Conservation (phyloP, 2,888 invertebrate genomes). For the Sphecodes monilicornis region DNA sequence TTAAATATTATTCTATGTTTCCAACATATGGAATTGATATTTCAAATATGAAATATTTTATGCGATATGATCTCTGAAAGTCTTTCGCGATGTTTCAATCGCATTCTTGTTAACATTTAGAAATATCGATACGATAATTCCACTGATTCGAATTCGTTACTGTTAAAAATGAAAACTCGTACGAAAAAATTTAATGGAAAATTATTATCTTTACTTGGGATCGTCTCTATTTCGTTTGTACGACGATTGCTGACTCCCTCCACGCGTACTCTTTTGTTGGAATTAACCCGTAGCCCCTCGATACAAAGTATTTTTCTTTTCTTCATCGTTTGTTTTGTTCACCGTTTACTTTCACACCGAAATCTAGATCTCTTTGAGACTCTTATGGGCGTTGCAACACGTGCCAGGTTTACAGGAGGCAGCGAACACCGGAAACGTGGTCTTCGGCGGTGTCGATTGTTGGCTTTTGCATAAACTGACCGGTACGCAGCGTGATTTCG, state of each 20-base stretch:
- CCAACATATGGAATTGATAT: no score
- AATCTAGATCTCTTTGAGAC: constrained; percentile 89
- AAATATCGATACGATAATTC: no score
- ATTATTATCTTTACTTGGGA: neutral
- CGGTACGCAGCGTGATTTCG: constrained; percentile 53
- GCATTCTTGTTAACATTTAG: no score
- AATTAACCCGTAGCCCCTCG: neutral
- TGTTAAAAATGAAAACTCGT: neutral
- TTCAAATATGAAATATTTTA: no score
- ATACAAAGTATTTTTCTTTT: constrained; percentile 2
- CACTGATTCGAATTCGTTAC: no score
- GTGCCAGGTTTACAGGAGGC: constrained; percentile 89
- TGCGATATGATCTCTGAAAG: no score
- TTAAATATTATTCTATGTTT: no score
- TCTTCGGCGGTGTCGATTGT: constrained; percentile 96
- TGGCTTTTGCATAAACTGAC: constrained; percentile 96
- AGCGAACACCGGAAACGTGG: constrained; percentile 87
- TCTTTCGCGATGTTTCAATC: no score
- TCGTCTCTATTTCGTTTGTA: neutral
- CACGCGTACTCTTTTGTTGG: neutral
- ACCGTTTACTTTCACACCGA: constrained; percentile 26
- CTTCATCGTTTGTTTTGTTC: constrained; percentile 25
- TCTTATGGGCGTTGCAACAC: constrained; percentile 92
- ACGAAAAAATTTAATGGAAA: no score
- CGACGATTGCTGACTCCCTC: neutral